Percentiles rank a stretch among this genome's conserved stretches.
phyloP scores from a whole-genome alignment of 2,888 invertebrate species.

The Xanthia togata region DNA sequence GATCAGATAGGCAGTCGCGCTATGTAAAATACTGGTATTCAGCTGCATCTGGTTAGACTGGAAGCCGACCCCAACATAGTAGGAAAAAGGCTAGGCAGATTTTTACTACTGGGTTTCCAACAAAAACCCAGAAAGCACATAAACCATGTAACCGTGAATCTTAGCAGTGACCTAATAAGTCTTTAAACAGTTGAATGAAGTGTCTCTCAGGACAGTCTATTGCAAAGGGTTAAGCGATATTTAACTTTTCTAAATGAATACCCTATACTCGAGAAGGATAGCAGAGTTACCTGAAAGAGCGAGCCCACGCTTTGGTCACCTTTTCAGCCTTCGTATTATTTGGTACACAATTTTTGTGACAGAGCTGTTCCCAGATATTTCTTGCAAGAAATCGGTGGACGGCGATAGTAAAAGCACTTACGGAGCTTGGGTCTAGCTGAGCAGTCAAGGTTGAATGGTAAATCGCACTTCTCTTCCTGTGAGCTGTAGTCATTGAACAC shows the following conservation, averaged over 20 bases:
- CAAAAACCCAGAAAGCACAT: not conserved
- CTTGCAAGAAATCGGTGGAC: not conserved
- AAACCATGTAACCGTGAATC: not conserved
- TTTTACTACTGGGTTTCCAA: no score
- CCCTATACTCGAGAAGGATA: not conserved
- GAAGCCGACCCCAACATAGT: no score
- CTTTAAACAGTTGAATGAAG: not conserved
- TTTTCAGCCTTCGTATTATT: not conserved
- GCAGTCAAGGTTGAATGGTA: constrained; percentile 96
- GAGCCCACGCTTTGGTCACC: not conserved
- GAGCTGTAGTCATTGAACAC: constrained; percentile 96
- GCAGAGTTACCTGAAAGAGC: not conserved
- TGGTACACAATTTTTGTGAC: not conserved
- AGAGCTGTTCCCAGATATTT: not conserved
- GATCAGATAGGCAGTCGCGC: no score
- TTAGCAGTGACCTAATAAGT: not conserved
- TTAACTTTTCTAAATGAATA: not conserved
- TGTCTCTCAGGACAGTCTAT: not conserved
- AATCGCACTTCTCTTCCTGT: constrained; percentile 95
- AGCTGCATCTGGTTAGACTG: no score
- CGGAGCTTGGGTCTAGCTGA: constrained; percentile 94
- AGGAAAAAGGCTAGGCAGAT: no score
- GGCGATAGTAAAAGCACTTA: constrained; percentile 89
- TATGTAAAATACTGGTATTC: no score
- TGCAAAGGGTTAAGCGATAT: not conserved